Evolutionary conservation across 1,140 invertebrate species (phyloP).

Genomic region (Drosophila pachea): DNA sequence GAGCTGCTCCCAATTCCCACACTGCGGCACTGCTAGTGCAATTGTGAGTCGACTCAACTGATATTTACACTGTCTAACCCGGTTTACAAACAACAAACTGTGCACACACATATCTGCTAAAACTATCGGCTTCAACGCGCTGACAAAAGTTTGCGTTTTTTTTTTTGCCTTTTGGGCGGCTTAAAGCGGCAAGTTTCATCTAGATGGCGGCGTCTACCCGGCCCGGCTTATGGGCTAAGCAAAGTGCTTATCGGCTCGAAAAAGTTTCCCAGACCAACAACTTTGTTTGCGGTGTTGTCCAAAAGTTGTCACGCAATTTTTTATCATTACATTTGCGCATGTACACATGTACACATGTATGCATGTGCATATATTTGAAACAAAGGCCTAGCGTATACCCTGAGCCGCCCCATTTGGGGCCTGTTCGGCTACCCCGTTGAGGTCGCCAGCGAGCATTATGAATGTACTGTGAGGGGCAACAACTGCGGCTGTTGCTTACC

Average conservation of each 20-base stretch:
- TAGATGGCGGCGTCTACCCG: slow-evolving; percentile 23
- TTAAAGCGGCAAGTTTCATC: slow-evolving; percentile 35
- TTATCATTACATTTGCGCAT: slow-evolving; percentile 57
- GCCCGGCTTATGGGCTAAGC: slow-evolving; percentile 16
- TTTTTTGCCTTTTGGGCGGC: slow-evolving; percentile 20
- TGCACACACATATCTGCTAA: slow-evolving; percentile 17
- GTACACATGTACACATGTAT: neutral
- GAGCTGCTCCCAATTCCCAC: too few species aligned
- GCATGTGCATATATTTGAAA: slow-evolving; percentile 26
- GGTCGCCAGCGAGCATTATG: slow-evolving; percentile 25
- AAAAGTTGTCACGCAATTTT: slow-evolving; percentile 64
- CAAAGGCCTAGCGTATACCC: slow-evolving; percentile 44
- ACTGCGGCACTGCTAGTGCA: too few species aligned
- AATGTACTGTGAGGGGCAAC: slow-evolving; percentile 4
- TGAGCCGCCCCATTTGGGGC: neutral
- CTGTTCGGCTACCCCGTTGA: neutral
- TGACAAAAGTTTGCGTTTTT: slow-evolving; percentile 39
- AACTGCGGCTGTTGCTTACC: slow-evolving; percentile 38
- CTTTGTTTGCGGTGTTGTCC: slow-evolving; percentile 37
- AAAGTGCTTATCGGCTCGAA: slow-evolving; percentile 41
- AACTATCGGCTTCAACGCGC: slow-evolving; percentile 27
- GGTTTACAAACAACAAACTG: slow-evolving; percentile 12
- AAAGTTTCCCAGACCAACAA: slow-evolving; percentile 36
- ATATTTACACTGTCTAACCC: slow-evolving; percentile 21
- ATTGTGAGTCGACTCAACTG: slow-evolving; percentile 1